Evolutionary conservation across 2,888 invertebrate genomes (phyloP).

Genomic region (Drosophila picticornis): DNA sequence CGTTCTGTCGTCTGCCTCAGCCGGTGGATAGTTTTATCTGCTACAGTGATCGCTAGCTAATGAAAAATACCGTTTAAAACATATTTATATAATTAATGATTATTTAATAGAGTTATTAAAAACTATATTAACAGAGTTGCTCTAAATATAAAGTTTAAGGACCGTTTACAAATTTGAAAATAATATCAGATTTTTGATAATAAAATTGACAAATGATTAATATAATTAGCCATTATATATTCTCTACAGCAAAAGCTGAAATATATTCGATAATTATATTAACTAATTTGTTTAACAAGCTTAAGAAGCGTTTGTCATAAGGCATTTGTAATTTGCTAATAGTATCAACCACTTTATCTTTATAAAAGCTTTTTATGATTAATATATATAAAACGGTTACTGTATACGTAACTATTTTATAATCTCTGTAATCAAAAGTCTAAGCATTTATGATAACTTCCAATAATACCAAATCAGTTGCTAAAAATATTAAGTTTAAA

Average conservation of each 20-base stretch:
- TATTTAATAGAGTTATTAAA: background rate
- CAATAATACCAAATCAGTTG: background rate
- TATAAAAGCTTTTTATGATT: background rate
- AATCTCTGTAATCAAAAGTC: background rate
- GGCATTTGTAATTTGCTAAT: background rate
- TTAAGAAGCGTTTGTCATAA: background rate
- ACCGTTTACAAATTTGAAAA: background rate
- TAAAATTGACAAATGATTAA: background rate
- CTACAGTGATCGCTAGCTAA: background rate
- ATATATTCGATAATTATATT: background rate
- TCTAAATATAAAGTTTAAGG: background rate
- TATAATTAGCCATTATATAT: background rate
- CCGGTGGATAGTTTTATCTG: conserved; percentile 19
- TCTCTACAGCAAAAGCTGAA: background rate
- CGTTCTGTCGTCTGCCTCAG: conserved; percentile 30
- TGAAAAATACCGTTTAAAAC: background rate
- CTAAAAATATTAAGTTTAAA: background rate
- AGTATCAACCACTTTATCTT: background rate
- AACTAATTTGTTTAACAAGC: background rate
- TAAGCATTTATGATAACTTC: background rate
- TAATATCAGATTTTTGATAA: background rate
- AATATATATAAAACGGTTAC: background rate
- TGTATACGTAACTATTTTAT: background rate
- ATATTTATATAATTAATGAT: background rate
- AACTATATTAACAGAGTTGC: background rate